Percentiles rank a stretch among this genome's conserved stretches.
Evolutionary conservation across 2,113 vertebrate genomes (phyloP).

Genomic region (Leptobrachium ailaonicum): DNA sequence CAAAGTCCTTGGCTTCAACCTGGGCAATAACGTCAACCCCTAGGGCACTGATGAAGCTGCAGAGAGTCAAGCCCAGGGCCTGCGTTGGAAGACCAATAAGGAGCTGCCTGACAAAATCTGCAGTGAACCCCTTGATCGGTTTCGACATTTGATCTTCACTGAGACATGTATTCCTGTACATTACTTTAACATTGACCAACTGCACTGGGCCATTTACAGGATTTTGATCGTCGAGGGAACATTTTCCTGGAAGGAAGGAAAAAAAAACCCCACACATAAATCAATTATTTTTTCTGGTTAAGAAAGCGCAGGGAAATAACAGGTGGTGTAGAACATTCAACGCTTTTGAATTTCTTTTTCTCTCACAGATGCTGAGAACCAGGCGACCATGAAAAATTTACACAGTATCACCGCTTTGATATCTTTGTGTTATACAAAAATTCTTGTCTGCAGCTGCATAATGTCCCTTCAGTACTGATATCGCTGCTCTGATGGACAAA

Average conservation of each 20-base stretch:
- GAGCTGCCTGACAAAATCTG: constrained; percentile 93
- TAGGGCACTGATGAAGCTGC: constrained; percentile 89
- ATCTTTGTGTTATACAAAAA: no score
- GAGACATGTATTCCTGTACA: constrained; percentile 83
- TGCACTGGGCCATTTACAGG: constrained; percentile 85
- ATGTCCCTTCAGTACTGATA: no score
- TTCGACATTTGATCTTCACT: constrained; percentile 96
- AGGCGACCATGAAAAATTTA: no score
- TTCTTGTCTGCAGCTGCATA: no score
- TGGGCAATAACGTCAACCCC: constrained; percentile 90
- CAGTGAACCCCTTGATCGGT: constrained; percentile 95
- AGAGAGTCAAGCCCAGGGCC: constrained; percentile 86
- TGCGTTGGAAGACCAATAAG: constrained; percentile 95
- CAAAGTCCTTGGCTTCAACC: constrained; percentile 95
- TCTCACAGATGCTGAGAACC: no score
- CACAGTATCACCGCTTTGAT: no score
- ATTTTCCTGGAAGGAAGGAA: constrained; percentile 64
- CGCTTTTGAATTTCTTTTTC: no score
- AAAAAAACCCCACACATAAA: background rate
- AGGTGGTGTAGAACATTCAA: no score
- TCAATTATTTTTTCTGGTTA: no score
- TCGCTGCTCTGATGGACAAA: no score
- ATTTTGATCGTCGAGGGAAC: constrained; percentile 78
- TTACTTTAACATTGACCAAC: constrained; percentile 78
- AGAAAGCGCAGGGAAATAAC: no score